A percentile compares a stretch with the other conserved stretches of the same genome.
Conservation (phyloP, 2,888 invertebrate genomes). For the Lacanobia oleracea region DNA sequence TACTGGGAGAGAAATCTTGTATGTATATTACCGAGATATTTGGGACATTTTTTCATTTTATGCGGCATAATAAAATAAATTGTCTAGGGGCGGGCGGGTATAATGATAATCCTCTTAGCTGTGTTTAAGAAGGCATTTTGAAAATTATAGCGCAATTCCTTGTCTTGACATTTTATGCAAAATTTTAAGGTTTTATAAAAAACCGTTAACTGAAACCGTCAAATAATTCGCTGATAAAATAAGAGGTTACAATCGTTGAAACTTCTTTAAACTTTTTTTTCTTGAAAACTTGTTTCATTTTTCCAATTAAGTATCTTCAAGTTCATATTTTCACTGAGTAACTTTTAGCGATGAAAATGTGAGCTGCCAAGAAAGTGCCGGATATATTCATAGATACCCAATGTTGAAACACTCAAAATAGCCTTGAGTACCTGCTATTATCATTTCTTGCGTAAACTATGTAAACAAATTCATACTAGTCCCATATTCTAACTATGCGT, state of each 20-base stretch:
- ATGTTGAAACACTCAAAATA: neutral
- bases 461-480: neutral
- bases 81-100: slow-evolving; percentile 2
- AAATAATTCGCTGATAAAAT: neutral
- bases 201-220: too few relatives aligned
- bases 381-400: too few relatives aligned
- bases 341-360: neutral
- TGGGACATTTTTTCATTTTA: slow-evolving; percentile 34
- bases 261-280: too few relatives aligned
- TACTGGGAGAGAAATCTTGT: too few relatives aligned
- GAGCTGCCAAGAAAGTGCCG: neutral
- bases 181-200: neutral
- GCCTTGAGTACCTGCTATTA: neutral
- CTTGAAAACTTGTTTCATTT: too few relatives aligned
- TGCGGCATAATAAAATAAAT: slow-evolving; percentile 32
- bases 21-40: slow-evolving; percentile 35
- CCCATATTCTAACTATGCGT: neutral
- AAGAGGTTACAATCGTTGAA: neutral
- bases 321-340: too few relatives aligned
- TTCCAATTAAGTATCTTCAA: too few relatives aligned
- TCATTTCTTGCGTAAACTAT: neutral
- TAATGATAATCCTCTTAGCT: slow-evolving; percentile 34
- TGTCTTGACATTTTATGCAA: too few relatives aligned
- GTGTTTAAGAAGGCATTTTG: slow-evolving; percentile 29
- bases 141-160: slow-evolving; percentile 19